These are phyloP conservation scores for Actinostola sp. DNA, from an alignment of 92 coral and sea anemone species.

Conservation along the genomic window DNA sequence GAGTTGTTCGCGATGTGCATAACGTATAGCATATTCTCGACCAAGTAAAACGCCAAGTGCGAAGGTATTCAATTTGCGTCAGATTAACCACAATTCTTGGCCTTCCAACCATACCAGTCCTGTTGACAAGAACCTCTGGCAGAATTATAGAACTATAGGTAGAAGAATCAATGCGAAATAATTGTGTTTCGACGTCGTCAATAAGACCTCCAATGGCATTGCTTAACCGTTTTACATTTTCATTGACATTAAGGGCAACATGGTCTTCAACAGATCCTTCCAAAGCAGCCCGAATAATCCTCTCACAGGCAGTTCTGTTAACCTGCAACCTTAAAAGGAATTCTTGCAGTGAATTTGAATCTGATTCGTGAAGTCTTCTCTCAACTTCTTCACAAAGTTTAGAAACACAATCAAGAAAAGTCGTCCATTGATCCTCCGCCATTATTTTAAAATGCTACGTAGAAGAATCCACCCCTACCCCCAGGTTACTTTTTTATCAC, in stretches of 20 bases:
- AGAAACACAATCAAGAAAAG: conserved; percentile 22
- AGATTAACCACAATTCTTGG: conserved; percentile 27
- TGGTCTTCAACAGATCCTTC: conserved; percentile 17
- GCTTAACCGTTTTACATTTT: conserved; percentile 28
- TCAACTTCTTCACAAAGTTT: conserved; percentile 26
- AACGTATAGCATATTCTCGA: conserved; percentile 34
- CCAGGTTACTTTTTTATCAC: too few relatives aligned
- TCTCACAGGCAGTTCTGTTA: conserved; percentile 30
- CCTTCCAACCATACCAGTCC: conserved; percentile 34
- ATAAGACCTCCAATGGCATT: conserved; percentile 17
- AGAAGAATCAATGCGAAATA: conserved; percentile 9
- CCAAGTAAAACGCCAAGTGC: conserved; percentile 52
- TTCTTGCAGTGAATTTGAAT: conserved; percentile 21
- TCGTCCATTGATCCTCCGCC: too few relatives aligned
- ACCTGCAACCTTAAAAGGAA: conserved; percentile 28
- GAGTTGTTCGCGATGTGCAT: conserved; percentile 40
- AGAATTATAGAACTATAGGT: conserved; percentile 9
- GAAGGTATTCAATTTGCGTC: conserved; percentile 35
- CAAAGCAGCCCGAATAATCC: conserved; percentile 24
- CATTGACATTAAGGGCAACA: conserved; percentile 12
- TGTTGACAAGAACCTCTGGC: conserved; percentile 22
- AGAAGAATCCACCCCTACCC: too few relatives aligned
- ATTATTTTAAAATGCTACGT: too few relatives aligned
- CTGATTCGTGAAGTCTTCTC: conserved; percentile 4
- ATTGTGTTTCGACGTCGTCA: conserved; percentile 26